These are phyloP conservation scores for Acanthis flammea DNA, from an alignment of 2,797 vertebrate genomes.

Conservation along the genomic window DNA sequence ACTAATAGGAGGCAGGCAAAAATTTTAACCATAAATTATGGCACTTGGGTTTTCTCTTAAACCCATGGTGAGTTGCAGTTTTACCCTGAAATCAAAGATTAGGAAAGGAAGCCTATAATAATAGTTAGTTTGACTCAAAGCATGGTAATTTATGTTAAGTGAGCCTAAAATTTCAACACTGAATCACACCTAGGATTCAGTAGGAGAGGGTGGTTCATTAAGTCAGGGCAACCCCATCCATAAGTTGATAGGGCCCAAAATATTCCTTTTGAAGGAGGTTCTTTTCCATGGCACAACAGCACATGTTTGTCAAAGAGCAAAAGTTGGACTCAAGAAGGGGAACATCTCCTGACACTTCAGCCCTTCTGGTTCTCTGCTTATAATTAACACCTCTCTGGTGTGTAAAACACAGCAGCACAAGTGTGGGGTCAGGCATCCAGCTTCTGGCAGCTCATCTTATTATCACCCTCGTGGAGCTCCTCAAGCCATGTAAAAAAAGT, in stretches of 20 bases:
- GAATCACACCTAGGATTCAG: conserved; percentile 1
- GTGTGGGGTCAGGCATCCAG: conserved; percentile 9
- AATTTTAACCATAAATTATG: neutral
- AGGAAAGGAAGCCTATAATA: neutral
- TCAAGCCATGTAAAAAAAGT: neutral
- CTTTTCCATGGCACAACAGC: neutral
- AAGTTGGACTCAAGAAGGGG: neutral
- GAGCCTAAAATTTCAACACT: neutral
- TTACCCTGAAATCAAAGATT: neutral
- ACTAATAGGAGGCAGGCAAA: neutral
- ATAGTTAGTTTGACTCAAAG: conserved; percentile 19
- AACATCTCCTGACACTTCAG: neutral
- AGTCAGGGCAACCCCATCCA: neutral
- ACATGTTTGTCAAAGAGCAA: fast-evolving
- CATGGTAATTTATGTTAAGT: neutral
- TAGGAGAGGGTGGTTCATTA: conserved; percentile 7
- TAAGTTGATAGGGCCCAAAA: neutral
- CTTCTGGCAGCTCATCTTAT: conserved; percentile 47
- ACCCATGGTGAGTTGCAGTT: neutral
- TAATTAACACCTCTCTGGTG: conserved; percentile 40
- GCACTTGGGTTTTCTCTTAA: neutral
- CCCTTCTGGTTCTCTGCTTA: neutral
- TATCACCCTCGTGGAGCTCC: neutral
- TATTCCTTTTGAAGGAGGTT: neutral
- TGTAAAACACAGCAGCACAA: conserved; percentile 27